Evolutionary conservation across 1,140 invertebrate genomes (phyloP).

Genomic region (Bombus cullumanus): DNA sequence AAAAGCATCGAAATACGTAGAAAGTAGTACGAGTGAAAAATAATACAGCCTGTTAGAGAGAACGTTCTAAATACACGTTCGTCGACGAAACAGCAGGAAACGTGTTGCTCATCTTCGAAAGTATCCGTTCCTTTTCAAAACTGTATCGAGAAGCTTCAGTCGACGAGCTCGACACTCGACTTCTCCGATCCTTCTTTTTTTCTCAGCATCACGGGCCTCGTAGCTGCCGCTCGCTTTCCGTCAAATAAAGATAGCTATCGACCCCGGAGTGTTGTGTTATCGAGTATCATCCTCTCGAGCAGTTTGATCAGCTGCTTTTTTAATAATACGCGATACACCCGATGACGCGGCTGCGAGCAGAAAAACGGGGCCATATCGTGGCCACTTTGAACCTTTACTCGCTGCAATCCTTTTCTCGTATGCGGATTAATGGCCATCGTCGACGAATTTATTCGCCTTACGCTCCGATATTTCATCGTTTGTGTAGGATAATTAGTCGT

Average conservation of each 20-base stretch:
- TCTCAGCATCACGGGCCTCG: not conserved
- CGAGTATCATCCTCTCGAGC: conserved; percentile 47
- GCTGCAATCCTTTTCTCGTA: too few species aligned
- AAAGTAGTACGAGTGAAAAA: not conserved
- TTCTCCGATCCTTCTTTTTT: conserved; percentile 19
- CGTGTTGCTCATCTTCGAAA: not conserved
- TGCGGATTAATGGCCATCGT: not conserved
- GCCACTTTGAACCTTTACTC: conserved; percentile 1
- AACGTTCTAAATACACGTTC: not conserved
- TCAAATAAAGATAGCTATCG: conserved; percentile 56
- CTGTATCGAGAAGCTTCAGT: conserved; percentile 41
- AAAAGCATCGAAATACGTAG: not conserved
- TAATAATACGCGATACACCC: conserved; percentile 33
- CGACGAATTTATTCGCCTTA: not conserved
- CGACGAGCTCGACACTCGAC: conserved; percentile 44
- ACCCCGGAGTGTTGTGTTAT: conserved; percentile 49
- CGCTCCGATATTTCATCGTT: not conserved
- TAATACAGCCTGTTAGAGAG: not conserved
- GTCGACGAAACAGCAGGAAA: not conserved
- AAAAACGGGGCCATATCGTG: not conserved
- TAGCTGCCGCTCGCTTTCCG: not conserved
- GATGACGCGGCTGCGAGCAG: not conserved
- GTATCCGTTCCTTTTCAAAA: conserved; percentile 52
- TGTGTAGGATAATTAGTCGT: not conserved
- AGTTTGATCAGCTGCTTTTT: conserved; percentile 29